phyloP scores from a whole-genome alignment of 2,113 vertebrate genomes.

The Conger conger region DNA sequence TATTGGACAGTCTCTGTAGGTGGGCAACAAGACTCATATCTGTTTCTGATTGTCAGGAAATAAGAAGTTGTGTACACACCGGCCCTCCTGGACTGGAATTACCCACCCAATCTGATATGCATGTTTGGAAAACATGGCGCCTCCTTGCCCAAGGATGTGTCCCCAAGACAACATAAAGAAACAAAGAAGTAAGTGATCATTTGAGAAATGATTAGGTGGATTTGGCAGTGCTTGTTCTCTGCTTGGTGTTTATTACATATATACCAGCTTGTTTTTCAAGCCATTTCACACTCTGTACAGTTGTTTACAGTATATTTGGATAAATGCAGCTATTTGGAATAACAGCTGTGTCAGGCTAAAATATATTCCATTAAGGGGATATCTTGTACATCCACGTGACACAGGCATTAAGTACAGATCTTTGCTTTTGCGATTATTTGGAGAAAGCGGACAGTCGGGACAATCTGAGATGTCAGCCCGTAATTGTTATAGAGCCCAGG shows the following conservation, averaged over 20 bases:
- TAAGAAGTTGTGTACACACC: too few species aligned
- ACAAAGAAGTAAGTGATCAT: slow-evolving; percentile 10
- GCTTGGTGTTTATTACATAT: slow-evolving; percentile 66
- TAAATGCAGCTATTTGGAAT: slow-evolving; percentile 60
- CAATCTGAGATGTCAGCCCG: not conserved
- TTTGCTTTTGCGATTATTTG: not conserved
- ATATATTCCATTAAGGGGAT: slow-evolving; percentile 44
- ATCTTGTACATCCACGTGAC: slow-evolving; percentile 49
- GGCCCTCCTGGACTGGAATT: too few species aligned
- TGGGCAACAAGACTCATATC: not conserved
- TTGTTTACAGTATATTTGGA: slow-evolving; percentile 61
- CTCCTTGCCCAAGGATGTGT: too few species aligned
- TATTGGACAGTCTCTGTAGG: not conserved
- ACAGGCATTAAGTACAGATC: slow-evolving; percentile 47
- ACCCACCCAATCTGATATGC: too few species aligned
- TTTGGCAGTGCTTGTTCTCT: slow-evolving; percentile 54
- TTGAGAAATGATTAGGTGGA: slow-evolving; percentile 36
- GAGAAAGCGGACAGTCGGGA: not conserved
- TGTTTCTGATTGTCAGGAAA: too few species aligned
- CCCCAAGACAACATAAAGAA: not conserved
- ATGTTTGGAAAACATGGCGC: too few species aligned
- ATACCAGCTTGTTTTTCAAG: slow-evolving; percentile 57
- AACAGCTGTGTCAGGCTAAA: slow-evolving; percentile 60
- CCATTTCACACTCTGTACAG: slow-evolving; percentile 59
- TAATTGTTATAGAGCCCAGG: not conserved